Evolutionary conservation across 2,888 invertebrate genomes (phyloP).

Genomic region (Melanchra persicariae): DNA sequence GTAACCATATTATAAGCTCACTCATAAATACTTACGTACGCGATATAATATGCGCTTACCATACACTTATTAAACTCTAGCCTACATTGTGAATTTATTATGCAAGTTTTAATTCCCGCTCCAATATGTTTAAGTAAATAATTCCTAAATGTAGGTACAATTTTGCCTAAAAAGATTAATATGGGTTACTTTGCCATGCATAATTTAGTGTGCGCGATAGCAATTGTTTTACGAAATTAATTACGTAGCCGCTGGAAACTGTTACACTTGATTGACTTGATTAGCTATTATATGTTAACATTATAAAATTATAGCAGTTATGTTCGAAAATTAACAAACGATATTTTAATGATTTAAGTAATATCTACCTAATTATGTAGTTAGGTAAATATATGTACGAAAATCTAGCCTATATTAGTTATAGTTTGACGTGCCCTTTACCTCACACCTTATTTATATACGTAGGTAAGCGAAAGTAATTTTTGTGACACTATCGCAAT

Average conservation of each 20-base stretch:
- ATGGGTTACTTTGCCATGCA: constrained; percentile 52
- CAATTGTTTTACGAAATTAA: constrained; percentile 55
- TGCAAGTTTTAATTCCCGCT: constrained; percentile 65
- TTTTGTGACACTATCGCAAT: constrained; percentile 5
- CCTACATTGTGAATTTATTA: constrained; percentile 65
- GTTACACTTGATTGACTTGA: constrained; percentile 38
- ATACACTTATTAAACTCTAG: constrained; percentile 56
- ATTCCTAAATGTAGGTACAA: constrained; percentile 54
- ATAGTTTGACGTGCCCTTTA: background rate
- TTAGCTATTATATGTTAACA: constrained; percentile 7
- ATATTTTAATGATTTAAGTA: background rate
- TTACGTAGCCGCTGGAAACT: constrained; percentile 35
- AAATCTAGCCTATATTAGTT: background rate
- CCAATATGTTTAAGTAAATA: constrained; percentile 67
- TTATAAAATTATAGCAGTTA: constrained; percentile 7
- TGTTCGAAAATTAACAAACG: background rate
- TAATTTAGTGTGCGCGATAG: constrained; percentile 56
- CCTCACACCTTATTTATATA: background rate
- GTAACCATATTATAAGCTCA: constrained; percentile 48
- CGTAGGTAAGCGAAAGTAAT: background rate
- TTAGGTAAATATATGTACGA: background rate
- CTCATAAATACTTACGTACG: constrained; percentile 54
- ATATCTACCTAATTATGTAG: too few relatives aligned
- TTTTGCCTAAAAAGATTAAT: constrained; percentile 69
- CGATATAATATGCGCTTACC: constrained; percentile 53